Conservation (phyloP, 2,113 vertebrate species). For the Halcyon senegalensis region DNA sequence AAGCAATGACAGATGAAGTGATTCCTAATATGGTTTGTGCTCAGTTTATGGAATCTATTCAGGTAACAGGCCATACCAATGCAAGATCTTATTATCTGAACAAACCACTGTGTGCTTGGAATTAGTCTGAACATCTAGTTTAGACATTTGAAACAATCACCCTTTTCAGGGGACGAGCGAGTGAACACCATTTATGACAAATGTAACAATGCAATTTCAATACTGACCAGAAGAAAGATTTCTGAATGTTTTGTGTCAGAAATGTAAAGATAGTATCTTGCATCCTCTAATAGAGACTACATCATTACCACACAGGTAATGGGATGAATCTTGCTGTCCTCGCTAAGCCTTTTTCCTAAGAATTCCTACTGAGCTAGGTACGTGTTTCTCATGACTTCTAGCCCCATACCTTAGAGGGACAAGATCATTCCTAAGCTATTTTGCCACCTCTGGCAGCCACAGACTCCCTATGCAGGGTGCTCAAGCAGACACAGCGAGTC, state of each 20-base stretch:
- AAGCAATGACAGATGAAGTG: slow-evolving; percentile 1
- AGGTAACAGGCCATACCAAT: neutral
- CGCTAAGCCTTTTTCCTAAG: neutral
- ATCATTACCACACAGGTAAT: neutral
- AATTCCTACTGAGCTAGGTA: neutral
- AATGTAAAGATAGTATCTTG: neutral
- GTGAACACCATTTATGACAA: slow-evolving; percentile 17
- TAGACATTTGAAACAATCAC: slow-evolving; percentile 7
- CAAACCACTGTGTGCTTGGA: neutral
- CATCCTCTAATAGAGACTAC: neutral
- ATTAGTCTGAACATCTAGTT: neutral
- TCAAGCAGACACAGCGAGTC: neutral
- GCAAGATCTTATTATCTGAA: neutral
- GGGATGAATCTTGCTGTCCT: neutral
- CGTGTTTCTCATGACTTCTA: neutral
- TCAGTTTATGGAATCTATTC: neutral
- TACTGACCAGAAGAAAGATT: slow-evolving; percentile 37
- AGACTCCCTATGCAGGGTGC: neutral
- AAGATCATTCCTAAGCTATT: neutral
- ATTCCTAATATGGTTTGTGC: neutral
- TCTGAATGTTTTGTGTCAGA: slow-evolving; percentile 1
- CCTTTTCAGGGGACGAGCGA: slow-evolving; percentile 32
- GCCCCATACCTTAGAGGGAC: neutral
- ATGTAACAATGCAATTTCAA: neutral
- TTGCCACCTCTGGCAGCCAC: neutral